Evolutionary conservation across 2,797 vertebrate genomes (phyloP), one percentile per base, ranked within the genome.

Genomic region (Holocentrus rufus): DNA sequence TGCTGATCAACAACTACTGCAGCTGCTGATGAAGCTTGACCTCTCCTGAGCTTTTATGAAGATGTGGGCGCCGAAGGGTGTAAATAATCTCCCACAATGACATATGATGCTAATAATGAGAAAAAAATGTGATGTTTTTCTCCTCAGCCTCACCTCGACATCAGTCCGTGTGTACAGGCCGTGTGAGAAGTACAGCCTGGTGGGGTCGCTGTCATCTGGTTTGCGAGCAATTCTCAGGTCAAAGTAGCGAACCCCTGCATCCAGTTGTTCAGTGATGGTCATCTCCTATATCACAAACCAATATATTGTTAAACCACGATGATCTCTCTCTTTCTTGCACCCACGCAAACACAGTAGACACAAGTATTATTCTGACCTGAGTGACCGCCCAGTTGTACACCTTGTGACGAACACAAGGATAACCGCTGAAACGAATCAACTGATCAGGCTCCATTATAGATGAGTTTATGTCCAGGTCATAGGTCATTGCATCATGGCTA

Each of bases 401-500:
- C 5, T 84, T 63, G 66, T 57, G 61, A 42, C 83, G 86, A 0
- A 30, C 72, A 17, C 74, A 85, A 4, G 2, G 74, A 23, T 85
- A 50, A 20, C 9, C 49, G 72, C 88, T 89, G 4, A 79, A 63
- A 31, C 0, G 61, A 31, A 27, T 88, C 47, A 91, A 60, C 2
- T 0, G 2, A 2, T 80, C 61, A 1, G 90, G 89, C 58, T 91
- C 84, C 10, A 85, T 7, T 42, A 90, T 88, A 4, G 75, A 4
- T 1, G 88, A 90, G 72, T 74, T 68, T 27, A 74, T 0, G 68
- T 91, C 89, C 80, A 91, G 61, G 52, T 91, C 87, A 17, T 89
- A 90, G 61, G 63, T 90, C 85, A 90, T 82, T 1, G 89, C 81
- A 70, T 91, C 89, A 8, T 91, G 90, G 76, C 90, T 90, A 20